These are phyloP conservation scores for Orussus abietinus DNA, from an alignment of 1,140 invertebrate species.

Conservation along the genomic window DNA sequence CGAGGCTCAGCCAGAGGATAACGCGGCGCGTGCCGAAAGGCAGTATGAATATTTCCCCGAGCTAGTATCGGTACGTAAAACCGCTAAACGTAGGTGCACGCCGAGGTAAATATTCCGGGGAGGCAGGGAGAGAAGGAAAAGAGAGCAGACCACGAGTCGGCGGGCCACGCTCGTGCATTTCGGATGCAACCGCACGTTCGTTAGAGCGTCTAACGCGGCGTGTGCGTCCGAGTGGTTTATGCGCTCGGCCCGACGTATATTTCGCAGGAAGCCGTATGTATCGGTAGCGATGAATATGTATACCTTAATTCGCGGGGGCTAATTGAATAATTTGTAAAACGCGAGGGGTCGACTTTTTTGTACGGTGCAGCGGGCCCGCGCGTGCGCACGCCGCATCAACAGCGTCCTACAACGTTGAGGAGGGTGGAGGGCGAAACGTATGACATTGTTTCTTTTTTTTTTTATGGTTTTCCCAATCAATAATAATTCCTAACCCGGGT, in stretches of 20 bases:
- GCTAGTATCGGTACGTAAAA: no score
- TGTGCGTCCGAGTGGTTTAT: conserved; percentile 49
- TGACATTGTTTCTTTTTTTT: no score
- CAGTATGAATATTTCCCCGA: no score
- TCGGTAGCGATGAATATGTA: conserved; percentile 53
- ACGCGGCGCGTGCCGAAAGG: conserved; percentile 24
- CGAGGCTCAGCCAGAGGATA: no score
- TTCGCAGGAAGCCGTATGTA: conserved; percentile 35
- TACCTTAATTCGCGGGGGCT: conserved; percentile 54
- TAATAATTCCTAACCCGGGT: no score
- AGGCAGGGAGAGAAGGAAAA: not conserved
- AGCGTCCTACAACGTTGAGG: no score
- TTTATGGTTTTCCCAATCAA: no score
- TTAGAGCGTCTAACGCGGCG: conserved; percentile 45
- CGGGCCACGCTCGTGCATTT: conserved; percentile 24
- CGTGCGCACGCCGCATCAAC: conserved; percentile 21
- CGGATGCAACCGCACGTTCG: conserved; percentile 41
- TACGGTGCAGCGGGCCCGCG: conserved; percentile 10
- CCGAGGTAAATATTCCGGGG: no score
- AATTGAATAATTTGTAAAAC: conserved; percentile 58
- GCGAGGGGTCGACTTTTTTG: no score
- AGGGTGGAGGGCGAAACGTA: no score
- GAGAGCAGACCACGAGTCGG: conserved; percentile 3
- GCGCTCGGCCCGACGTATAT: conserved; percentile 32
- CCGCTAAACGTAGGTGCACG: no score